These are phyloP conservation scores for Xyliphius kryptos DNA, from an alignment of 2,113 vertebrate species.

Conservation along the genomic window DNA sequence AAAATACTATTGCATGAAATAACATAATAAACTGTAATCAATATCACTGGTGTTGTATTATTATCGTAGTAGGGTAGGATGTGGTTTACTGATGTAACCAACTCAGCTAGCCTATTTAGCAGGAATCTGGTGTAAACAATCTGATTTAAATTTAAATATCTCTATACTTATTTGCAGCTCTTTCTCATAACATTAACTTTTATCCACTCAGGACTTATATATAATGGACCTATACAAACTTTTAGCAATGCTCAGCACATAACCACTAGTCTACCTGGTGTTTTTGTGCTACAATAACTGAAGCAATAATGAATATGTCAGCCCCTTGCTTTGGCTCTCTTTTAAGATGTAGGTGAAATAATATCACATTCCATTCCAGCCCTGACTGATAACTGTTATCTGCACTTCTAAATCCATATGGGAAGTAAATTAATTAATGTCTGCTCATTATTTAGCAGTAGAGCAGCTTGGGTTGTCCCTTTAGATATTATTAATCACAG, in stretches of 20 bases:
- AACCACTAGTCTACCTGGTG: neutral
- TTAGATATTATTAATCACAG: too few relatives aligned
- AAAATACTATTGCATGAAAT: neutral
- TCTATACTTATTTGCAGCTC: neutral
- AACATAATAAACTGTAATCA: neutral
- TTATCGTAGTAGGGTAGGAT: neutral
- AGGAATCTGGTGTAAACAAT: neutral
- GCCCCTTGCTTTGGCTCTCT: neutral
- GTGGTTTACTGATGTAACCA: conserved; percentile 2
- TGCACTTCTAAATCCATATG: too few relatives aligned
- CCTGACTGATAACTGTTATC: too few relatives aligned
- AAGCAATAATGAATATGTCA: neutral
- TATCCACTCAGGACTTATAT: neutral
- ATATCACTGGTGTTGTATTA: neutral
- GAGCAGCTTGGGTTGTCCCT: too few relatives aligned
- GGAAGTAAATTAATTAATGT: too few relatives aligned
- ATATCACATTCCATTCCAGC: neutral
- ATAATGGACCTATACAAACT: neutral
- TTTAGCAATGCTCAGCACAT: neutral
- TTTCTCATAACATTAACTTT: neutral
- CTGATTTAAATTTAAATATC: neutral
- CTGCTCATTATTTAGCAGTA: too few relatives aligned
- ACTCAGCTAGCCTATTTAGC: neutral
- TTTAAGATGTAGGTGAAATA: neutral
- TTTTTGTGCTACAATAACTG: neutral